Base-by-base conservation (phyloP, 1,140 invertebrate genomes). In the Centruroides sculpturatus region DNA sequence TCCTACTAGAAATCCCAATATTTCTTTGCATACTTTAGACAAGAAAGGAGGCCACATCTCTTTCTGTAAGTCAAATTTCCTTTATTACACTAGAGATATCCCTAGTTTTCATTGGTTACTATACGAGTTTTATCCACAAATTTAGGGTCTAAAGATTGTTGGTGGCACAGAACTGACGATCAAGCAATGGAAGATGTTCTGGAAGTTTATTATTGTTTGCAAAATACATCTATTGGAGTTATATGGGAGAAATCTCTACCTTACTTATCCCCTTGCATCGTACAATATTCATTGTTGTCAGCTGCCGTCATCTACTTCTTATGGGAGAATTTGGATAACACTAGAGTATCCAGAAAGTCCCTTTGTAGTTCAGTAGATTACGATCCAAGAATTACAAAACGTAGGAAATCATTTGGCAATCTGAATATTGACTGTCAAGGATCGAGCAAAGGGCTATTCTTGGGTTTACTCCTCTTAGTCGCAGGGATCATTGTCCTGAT, bases 241-340 rank as follows among this genome's bases (percentile, higher is more conserved):
- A 70, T 82, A 4, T 82, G 81, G 80, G 79, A 78, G 0, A 77
- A 79, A 5, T 81, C 80, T 35, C 79, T 80, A 74, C 80, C 80
- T 0, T 81, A 81, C 66, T 70, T 82, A 1, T 81, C 81, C 68
- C 81, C 81, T 0, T 82, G 82, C 66, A 80, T 82, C 41, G 77
- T 82, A 23, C 66, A 67, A 66, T 70, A 63, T 69, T 80, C 80
- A 61, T 66, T 83, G 53, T 81, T 83, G 54, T 81, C 81, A 0
- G 81, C 81, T 1, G 80, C 79, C 3, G 80, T 83, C 46, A 80
- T 79, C 0, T 82, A 80, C 66, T 77, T 82, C 10, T 80, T 82
- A 75, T 82, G 81, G 64, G 76, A 76, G 54, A 80, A 81, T 62
- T 79, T 64, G 5, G 55, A 61, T 11, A 47, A 52, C 12, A 49